phyloP scores from a whole-genome alignment of 2,113 vertebrate genomes.

The Misgurnus mizolepis region DNA sequence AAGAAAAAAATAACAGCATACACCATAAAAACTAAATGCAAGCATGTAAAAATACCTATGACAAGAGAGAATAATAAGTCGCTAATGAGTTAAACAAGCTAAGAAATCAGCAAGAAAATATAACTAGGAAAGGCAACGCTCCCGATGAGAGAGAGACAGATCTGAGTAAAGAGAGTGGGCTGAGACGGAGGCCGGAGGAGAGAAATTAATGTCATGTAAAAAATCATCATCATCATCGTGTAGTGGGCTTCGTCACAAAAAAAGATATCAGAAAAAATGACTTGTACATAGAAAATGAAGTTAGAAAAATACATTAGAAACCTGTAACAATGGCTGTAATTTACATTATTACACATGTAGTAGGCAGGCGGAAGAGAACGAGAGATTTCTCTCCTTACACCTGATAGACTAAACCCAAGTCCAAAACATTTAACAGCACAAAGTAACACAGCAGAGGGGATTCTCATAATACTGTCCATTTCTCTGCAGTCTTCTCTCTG shows the following conservation, averaged over 20 bases:
- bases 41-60: constrained; percentile 86
- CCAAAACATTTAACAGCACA: constrained; percentile 71
- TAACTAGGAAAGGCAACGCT: constrained; percentile 75
- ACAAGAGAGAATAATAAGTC: constrained; percentile 79
- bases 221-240: constrained; percentile 50
- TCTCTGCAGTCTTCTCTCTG: constrained; percentile 71
- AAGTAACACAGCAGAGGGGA: constrained; percentile 77
- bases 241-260: constrained; percentile 71
- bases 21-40: constrained; percentile 86
- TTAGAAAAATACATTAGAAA: constrained; percentile 90
- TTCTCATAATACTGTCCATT: constrained; percentile 79
- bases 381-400: constrained; percentile 72
- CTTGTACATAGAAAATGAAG: constrained; percentile 86
- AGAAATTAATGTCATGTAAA: constrained; percentile 32
- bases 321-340: constrained; percentile 87
- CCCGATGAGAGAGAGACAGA: constrained; percentile 70
- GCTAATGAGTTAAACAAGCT: constrained; percentile 86
- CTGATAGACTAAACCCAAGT: constrained; percentile 76
- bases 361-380: constrained; percentile 80
- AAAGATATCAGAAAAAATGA: constrained; percentile 61
- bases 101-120: constrained; percentile 74
- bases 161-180: constrained; percentile 59
- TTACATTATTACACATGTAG: constrained; percentile 86
- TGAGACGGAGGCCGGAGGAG: constrained; percentile 43
- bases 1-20: constrained; percentile 83